Percentiles rank a stretch among this genome's conserved stretches.
These are phyloP conservation scores for Melieria omissa DNA, from an alignment of 2,888 invertebrate genomes.

Conservation along the genomic window DNA sequence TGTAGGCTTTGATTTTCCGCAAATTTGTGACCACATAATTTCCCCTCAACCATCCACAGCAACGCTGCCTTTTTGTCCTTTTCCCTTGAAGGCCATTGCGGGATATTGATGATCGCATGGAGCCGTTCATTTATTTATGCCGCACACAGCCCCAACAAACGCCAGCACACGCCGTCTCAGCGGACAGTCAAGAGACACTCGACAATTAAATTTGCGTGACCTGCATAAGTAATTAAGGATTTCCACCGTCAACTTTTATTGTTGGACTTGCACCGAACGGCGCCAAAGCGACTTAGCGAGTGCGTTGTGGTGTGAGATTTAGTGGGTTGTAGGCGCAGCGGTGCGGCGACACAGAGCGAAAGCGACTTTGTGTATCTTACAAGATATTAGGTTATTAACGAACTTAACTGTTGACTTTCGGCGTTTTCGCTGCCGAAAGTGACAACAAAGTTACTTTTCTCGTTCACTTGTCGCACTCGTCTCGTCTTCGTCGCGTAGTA, in stretches of 20 bases:
- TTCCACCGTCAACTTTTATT: constrained; percentile 5
- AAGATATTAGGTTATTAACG: constrained; percentile 19
- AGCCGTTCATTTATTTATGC: no score
- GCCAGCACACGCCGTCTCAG: constrained; percentile 10
- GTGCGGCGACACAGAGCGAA: constrained; percentile 9
- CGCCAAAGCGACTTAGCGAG: neutral
- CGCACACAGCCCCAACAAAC: constrained; percentile 6
- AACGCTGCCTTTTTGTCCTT: no score
- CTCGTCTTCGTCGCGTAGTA: no score
- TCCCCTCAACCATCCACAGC: no score
- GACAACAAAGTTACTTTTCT: neutral
- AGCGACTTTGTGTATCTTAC: constrained; percentile 9
- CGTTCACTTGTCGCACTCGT: no score
- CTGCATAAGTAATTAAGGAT: constrained; percentile 41
- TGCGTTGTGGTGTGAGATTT: neutral
- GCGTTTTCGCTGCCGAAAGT: neutral
- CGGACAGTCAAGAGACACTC: constrained; percentile 21
- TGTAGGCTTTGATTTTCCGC: no score
- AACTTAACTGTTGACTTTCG: constrained; percentile 1
- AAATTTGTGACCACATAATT: no score
- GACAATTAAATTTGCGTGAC: constrained; percentile 42
- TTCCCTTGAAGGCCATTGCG: no score
- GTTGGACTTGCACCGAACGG: constrained; percentile 1
- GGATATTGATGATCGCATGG: no score
- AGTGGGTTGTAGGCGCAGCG: neutral